Percentiles rank a stretch among this genome's conserved stretches.
These are phyloP conservation scores for Psettodes erumei DNA, from an alignment of 2,113 vertebrate genomes.

Conservation along the genomic window DNA sequence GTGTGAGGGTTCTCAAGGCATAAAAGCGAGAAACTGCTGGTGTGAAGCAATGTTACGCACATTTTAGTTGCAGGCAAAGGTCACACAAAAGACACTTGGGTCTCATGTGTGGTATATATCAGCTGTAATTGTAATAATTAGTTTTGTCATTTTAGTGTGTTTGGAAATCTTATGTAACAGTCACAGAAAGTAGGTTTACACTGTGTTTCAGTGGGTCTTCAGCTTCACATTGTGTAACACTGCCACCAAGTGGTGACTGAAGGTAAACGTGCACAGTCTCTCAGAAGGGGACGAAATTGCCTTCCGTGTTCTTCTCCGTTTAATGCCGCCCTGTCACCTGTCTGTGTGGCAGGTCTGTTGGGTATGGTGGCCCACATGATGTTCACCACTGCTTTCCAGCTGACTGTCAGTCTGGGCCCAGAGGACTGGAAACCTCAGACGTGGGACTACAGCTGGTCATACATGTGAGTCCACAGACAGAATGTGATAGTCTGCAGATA, in stretches of 20 bases:
- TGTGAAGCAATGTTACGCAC: too few species aligned
- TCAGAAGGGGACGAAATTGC: not conserved
- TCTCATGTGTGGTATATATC: not conserved
- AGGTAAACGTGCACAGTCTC: not conserved
- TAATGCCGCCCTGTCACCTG: not conserved
- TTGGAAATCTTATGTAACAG: not conserved
- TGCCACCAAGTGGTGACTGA: conserved; percentile 69
- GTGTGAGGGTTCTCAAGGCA: too few species aligned
- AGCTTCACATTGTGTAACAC: conserved; percentile 3
- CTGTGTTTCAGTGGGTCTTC: not conserved
- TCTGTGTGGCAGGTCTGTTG: conserved; percentile 86
- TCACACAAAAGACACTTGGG: too few species aligned
- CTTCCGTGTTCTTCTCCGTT: not conserved
- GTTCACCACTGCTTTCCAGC: conserved; percentile 98
- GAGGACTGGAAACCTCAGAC: conserved; percentile 98
- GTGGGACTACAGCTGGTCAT: conserved; percentile 99
- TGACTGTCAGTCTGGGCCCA: conserved; percentile 95
- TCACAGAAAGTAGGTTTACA: not conserved
- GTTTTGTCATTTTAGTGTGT: not conserved
- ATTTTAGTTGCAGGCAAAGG: too few species aligned
- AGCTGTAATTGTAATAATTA: not conserved
- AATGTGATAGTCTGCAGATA: not conserved
- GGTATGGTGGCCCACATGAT: conserved; percentile 99
- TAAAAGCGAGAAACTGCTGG: too few species aligned
- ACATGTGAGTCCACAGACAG: conserved; percentile 84